Evolutionary conservation across 2,797 vertebrate genomes (phyloP), one percentile per base, ranked within the genome.

Genomic region (Balearica regulorum): DNA sequence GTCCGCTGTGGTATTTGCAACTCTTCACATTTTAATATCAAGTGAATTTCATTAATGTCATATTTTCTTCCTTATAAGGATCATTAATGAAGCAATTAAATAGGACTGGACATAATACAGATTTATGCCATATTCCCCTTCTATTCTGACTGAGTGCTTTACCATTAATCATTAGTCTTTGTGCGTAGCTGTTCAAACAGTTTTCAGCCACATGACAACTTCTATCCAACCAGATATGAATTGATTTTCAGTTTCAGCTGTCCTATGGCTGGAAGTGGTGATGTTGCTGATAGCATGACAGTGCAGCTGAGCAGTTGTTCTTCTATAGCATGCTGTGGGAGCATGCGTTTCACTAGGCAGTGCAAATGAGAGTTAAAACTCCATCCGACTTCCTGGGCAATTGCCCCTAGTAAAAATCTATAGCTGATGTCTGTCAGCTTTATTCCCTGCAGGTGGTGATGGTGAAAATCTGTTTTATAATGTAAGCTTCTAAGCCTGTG

Each of bases 71-170:
- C 43, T 89, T 83, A 84, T 64, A 69, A 81, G 90, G 77, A 78
- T 83, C 39, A 69, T 96, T 96, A 94, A 91, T 66, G 51, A 89
- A 83, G 75, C 68, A 81, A 11, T 89, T 70, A 86, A 95, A 75
- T 57, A 91, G 39, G 75, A 72, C 68, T 86, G 62, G 80, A 64
- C 68, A 77, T 84, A 94, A 83, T 60, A 78, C 39, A 88, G 91
- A 91, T 89, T 76, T 83, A 76, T 82, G 55, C 68, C 93, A 37
- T 82, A 87, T 71, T 91, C 62, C 58, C 54, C 39, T 93, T 94
- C 70, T 79, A 24, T 93, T 86, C 69, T 60, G 72, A 65, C 41
- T 91, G 71, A 39, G 33, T 83, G 57, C 31, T 75, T 95, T 57
- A 71, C 55, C 39, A 58, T 89, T 94, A 71, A 82, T 95, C 86